phyloP scores from a whole-genome alignment of 2,888 invertebrate species.

The Physocephala rufipes region DNA sequence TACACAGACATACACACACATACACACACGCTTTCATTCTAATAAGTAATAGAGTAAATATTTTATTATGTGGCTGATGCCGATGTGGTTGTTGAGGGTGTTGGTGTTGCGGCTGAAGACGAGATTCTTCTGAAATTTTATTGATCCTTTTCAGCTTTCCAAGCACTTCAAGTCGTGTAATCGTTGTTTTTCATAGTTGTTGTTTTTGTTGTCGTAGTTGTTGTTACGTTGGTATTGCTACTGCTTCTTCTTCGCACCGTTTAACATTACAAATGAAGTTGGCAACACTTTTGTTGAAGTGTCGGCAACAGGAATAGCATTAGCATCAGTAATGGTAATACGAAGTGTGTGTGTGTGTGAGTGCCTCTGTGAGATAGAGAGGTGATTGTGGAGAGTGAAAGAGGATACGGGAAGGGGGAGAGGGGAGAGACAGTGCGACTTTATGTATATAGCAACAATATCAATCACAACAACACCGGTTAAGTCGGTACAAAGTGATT shows the following conservation, averaged over 20 bases:
- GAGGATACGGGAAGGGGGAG: too few species aligned
- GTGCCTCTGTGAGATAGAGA: too few species aligned
- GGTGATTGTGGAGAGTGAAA: too few species aligned
- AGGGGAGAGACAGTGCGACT: not conserved
- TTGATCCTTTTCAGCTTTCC: not conserved
- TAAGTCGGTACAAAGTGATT: too few species aligned
- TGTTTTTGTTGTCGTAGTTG: slow-evolving; percentile 9
- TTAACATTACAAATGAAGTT: slow-evolving; percentile 32
- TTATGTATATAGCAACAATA: not conserved
- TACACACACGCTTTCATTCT: not conserved
- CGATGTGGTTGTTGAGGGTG: too few species aligned
- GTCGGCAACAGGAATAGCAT: not conserved
- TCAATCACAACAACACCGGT: slow-evolving; percentile 5
- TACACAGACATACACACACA: slow-evolving; percentile 2
- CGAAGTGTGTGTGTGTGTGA: too few species aligned
- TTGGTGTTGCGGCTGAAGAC: not conserved
- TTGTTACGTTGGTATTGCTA: not conserved
- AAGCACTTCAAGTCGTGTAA: too few species aligned
- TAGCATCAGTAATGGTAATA: too few species aligned
- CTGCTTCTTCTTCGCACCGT: slow-evolving; percentile 14
- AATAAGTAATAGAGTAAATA: not conserved
- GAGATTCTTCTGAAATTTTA: not conserved
- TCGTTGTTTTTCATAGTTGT: slow-evolving; percentile 4
- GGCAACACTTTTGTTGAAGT: slow-evolving; percentile 30
- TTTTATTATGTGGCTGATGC: too few species aligned